Evolutionary conservation across 2,888 invertebrate species (phyloP).

Genomic region (Luperina testacea): DNA sequence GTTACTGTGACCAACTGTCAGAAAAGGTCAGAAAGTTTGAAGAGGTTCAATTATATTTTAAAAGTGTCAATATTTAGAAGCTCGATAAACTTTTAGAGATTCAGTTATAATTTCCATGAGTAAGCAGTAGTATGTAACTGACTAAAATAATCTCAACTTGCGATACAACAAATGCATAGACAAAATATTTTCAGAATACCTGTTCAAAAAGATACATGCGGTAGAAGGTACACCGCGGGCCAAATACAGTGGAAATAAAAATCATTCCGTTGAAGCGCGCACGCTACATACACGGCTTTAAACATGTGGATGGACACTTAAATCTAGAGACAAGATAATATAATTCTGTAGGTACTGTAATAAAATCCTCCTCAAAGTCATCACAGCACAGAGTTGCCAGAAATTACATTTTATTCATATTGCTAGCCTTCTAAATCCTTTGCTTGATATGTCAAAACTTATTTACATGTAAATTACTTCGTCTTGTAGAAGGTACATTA

Average conservation of each 20-base stretch:
- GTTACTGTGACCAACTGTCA: not conserved
- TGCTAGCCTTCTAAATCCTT: slow-evolving; percentile 17
- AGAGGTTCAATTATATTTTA: not conserved
- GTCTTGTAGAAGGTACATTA: not conserved
- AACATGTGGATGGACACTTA: slow-evolving; percentile 6
- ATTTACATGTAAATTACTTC: slow-evolving; percentile 53
- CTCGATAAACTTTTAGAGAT: not conserved
- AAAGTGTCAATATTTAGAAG: not conserved
- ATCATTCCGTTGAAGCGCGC: not conserved
- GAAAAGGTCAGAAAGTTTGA: not conserved
- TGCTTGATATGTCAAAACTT: slow-evolving; percentile 22
- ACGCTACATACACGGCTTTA: not conserved
- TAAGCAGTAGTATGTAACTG: not conserved
- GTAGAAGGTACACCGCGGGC: not conserved
- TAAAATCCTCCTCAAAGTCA: slow-evolving; percentile 13
- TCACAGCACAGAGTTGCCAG: slow-evolving; percentile 30
- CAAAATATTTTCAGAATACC: not conserved
- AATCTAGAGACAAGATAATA: slow-evolving; percentile 29
- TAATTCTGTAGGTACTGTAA: slow-evolving; percentile 25
- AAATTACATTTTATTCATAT: slow-evolving; percentile 45
- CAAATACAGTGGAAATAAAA: not conserved
- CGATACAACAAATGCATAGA: not conserved
- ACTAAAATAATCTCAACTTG: not conserved
- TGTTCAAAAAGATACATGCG: not conserved
- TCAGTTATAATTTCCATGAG: not conserved